Base-by-base conservation (phyloP, 2,797 vertebrate genomes). In the Rhincodon typus region DNA sequence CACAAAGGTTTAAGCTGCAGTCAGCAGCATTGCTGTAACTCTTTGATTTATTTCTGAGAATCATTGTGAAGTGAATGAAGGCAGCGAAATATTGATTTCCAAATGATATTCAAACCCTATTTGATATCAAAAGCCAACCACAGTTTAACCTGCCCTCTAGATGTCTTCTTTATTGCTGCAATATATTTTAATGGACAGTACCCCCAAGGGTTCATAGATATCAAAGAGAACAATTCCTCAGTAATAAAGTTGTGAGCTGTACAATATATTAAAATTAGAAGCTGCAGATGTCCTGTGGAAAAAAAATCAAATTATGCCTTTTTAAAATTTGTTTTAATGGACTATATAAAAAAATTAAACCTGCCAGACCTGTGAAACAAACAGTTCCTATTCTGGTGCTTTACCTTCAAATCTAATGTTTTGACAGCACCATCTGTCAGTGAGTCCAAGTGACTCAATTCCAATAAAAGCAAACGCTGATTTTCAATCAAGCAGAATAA, bases 371-470 rank as follows among this genome's bases (percentile, higher is more conserved):
- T 50, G 21, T 77, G 19, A 77, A 46, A 77, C 15, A 74, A 95
- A 95, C 30, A 30, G 50, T 25, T 21, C 4, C 13, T 53, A 30
- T 95, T 77, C 42, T 77, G 38, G 5, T 57, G 17, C 70, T 95
- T 95, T 34, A 21, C 53, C 70, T 77, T 57, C 17, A 17, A 77
- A 95, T 95, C 74, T 95, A 95, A 19, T 74, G 46, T 77, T 95
- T 95, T 95, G 70, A n/a, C 94, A 95, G 94, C 12, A 34, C 3
- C 17, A 17, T 95, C 69, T n/a, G n/a, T 95, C 94, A 95, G 94
- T 95, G 27, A 77, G 12, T 74, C 46, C 4, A 30, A 21, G 27
- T 3, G 5, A 77, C 46, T 95, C 27, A 50, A 66, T 13, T 46
- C 7, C 17, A 74, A 74, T 74, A n/a, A n/a, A 93, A 53, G 46